Conservation (phyloP, 1,140 invertebrate species). For the Paralvinella palmiformis region DNA sequence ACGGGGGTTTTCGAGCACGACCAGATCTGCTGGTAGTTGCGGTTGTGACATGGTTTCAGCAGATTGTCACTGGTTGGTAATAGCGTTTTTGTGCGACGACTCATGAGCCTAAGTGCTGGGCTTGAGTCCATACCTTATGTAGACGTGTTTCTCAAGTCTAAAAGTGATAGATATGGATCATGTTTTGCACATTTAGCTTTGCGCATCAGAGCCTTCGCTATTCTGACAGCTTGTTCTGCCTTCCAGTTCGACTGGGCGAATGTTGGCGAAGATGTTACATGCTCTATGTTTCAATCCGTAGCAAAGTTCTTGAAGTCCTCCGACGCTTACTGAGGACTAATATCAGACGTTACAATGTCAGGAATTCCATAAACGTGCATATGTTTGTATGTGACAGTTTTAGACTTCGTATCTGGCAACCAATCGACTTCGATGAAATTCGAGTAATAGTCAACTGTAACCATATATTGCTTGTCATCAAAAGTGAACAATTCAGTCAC, state of each 20-base stretch:
- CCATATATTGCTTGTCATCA: neutral
- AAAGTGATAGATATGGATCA: constrained; percentile 17
- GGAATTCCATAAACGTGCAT: constrained; percentile 10
- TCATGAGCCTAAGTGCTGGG: constrained; percentile 5
- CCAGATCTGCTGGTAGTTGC: too few relatives aligned
- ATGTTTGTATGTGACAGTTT: neutral
- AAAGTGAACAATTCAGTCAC: constrained; percentile 9
- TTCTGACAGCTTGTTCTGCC: constrained; percentile 7
- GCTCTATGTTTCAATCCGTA: constrained; percentile 1
- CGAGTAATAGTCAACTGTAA: constrained; percentile 9
- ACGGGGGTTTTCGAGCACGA: too few relatives aligned
- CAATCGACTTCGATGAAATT: constrained; percentile 14
- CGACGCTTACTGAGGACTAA: neutral
- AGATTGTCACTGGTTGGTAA: too few relatives aligned
- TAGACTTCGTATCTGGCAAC: neutral
- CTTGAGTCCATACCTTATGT: neutral
- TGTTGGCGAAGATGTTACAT: too few relatives aligned
- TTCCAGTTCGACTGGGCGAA: constrained; percentile 9
- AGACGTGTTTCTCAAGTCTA: constrained; percentile 22
- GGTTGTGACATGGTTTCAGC: too few relatives aligned
- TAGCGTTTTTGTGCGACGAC: neutral
- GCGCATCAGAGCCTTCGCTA: constrained; percentile 6
- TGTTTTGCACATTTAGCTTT: constrained; percentile 4
- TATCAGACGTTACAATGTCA: neutral
- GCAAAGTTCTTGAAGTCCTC: constrained; percentile 9